These are phyloP conservation scores for Himalopsyche japonica DNA, from an alignment of 2,888 invertebrate genomes.

Conservation along the genomic window DNA sequence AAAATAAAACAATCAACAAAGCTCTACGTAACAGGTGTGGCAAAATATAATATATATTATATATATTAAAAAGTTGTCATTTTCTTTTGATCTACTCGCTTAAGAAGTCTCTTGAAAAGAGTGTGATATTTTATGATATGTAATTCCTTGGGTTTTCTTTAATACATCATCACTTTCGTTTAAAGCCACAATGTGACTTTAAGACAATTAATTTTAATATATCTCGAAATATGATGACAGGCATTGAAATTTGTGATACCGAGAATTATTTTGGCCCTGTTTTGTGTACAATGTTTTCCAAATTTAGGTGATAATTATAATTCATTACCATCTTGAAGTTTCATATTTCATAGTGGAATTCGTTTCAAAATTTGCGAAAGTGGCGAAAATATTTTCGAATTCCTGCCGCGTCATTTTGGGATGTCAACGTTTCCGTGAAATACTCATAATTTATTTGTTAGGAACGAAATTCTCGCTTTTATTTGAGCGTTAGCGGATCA, in stretches of 20 bases:
- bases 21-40: no score
- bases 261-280: not conserved
- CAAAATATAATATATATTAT: no score
- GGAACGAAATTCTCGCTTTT: not conserved
- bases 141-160: no score
- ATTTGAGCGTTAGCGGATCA: not conserved
- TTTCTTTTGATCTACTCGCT: no score
- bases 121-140: no score
- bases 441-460: not conserved
- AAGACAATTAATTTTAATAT: not conserved
- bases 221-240: not conserved
- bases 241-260: not conserved
- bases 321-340: not conserved
- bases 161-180: not conserved
- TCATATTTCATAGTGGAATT: not conserved
- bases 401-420: not conserved
- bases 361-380: not conserved
- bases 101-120: no score
- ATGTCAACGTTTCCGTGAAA: not conserved
- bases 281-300: not conserved
- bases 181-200: not conserved
- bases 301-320: not conserved
- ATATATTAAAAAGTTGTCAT: no score
- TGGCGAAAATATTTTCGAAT: not conserved
- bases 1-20: no score